Conservation (phyloP, 2,888 invertebrate species). For the Anthoptus insignis region DNA sequence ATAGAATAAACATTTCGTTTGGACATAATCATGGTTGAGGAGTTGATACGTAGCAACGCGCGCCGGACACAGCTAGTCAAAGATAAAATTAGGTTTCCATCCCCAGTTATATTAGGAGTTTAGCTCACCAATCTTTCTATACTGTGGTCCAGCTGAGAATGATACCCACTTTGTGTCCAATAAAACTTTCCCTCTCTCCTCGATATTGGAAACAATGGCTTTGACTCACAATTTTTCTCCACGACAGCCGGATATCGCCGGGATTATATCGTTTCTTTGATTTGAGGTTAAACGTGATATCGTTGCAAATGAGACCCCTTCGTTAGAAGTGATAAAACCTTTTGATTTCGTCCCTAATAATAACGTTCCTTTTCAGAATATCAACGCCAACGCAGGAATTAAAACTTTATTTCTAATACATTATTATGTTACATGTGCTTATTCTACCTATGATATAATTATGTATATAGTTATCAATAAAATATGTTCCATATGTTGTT, state of each 20-base stretch:
- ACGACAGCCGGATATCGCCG: slow-evolving; percentile 64
- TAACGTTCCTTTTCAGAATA: slow-evolving; percentile 30
- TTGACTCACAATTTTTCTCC: slow-evolving; percentile 79
- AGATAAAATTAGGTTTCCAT: too few relatives aligned
- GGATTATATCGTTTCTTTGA: slow-evolving; percentile 80
- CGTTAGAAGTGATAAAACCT: slow-evolving; percentile 35
- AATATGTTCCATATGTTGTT: too few relatives aligned
- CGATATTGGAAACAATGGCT: slow-evolving; percentile 84
- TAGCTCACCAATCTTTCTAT: neutral
- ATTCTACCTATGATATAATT: too few relatives aligned
- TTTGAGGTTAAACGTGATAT: slow-evolving; percentile 79
- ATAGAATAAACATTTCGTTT: too few relatives aligned
- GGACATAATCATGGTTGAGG: too few relatives aligned
- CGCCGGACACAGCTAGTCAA: too few relatives aligned
- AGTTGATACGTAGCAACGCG: too few relatives aligned
- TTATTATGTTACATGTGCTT: too few relatives aligned
- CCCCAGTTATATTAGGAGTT: neutral
- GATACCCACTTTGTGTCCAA: slow-evolving; percentile 84
- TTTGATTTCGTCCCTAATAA: slow-evolving; percentile 33
- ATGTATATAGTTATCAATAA: too few relatives aligned
- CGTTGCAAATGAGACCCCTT: slow-evolving; percentile 68
- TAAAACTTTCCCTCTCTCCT: slow-evolving; percentile 79
- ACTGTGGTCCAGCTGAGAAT: slow-evolving; percentile 75
- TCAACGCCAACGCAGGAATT: slow-evolving; percentile 12
- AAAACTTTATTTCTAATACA: too few relatives aligned